Evolutionary conservation across 2,888 invertebrate species (phyloP).

Genomic region (Limnephilus marmoratus): DNA sequence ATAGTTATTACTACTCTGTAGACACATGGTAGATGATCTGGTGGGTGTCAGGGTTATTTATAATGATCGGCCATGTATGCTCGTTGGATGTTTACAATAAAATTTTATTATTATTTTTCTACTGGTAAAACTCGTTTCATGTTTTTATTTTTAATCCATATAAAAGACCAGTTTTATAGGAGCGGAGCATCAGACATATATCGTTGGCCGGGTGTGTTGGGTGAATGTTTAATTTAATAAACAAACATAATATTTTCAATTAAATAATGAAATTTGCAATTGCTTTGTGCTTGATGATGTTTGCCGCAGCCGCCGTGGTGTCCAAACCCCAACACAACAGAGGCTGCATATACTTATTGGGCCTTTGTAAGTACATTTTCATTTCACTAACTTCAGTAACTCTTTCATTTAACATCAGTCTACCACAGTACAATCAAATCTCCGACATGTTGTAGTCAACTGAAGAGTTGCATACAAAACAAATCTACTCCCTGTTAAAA

Average conservation of each 20-base stretch:
- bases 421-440: too few relatives aligned
- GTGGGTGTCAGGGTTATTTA: neutral
- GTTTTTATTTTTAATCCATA: neutral
- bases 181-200: neutral
- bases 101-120: neutral
- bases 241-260: neutral
- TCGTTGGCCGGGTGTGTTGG: neutral
- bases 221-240: neutral
- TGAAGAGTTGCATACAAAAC: too few relatives aligned
- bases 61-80: neutral
- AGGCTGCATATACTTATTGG: neutral
- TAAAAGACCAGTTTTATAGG: neutral
- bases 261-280: neutral
- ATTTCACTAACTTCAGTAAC: neutral
- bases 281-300: neutral
- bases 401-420: too few relatives aligned
- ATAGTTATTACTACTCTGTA: too few relatives aligned
- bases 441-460: too few relatives aligned
- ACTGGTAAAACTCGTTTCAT: neutral
- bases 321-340: neutral
- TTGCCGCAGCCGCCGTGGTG: neutral
- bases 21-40: too few relatives aligned
- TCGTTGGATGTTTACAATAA: neutral
- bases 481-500: too few relatives aligned
- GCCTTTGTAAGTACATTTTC: neutral